Evolutionary conservation across 2,888 invertebrate genomes (phyloP), one percentile per base, ranked within the genome.

Genomic region (Sarcophaga variegata): DNA sequence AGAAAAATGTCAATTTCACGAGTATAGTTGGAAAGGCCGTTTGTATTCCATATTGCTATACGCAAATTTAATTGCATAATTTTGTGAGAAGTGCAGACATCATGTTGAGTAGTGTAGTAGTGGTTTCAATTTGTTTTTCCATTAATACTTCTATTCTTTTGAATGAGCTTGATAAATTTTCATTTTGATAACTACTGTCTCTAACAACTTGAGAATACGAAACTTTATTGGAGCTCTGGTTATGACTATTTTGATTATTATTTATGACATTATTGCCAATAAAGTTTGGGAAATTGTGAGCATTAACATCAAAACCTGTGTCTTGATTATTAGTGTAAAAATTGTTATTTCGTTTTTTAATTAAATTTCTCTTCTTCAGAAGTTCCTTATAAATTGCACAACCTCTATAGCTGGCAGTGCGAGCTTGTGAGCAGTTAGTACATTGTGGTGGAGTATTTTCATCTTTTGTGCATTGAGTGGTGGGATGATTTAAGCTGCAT

Each of bases 311-410:
- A 22, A 22, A 22, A 22, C 22, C 22, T 22, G 22, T 22, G 1
- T 37, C 10, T 37, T 37, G 37, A 37, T 37, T 37, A 37, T 37
- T 37, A 20, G 47, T 69, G 5, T 69, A 47, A 69, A 22, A 22
- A 22, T 69, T 20, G 27, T 4, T 27, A 20, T 69, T 69, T 22
- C 69, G 69, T 8, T 49, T 54, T 49, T 17, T 70, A 54, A 49
- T 54, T 12, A 70, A 70, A 54, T 49, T 69, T 69, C 22, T 22
- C 22, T 22, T 77, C 8, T 77, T 67, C 4, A 76, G 27, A 49
- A 76, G 66, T 77, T 77, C 37, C 22, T 77, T 67, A 59, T 77
- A 60, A 67, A 67, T 76, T 54, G 47, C 12, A 75, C 27, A 64
- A 1, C 49, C 25, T 25, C 59, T 66, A 47, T 67, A 67, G 47